These are phyloP conservation scores for Dasyprocta punctata DNA, from an alignment of 2,113 vertebrate genomes.

Conservation along the genomic window DNA sequence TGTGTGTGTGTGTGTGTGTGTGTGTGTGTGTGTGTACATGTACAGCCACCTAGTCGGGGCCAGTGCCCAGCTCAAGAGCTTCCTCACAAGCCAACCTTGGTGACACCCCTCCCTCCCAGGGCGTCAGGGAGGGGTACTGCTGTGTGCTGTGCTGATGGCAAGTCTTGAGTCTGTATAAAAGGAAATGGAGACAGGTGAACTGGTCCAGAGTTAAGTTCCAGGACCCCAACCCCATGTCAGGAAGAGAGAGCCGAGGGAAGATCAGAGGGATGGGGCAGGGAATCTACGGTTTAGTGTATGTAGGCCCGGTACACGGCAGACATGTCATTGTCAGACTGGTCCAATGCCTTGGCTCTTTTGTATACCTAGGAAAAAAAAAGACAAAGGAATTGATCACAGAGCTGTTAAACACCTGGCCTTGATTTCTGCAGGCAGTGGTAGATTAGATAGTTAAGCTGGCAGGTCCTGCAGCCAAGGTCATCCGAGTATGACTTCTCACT, in stretches of 20 bases:
- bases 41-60: slow-evolving; percentile 78
- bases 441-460: neutral
- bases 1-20: slow-evolving; percentile 49
- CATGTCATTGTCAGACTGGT: slow-evolving; percentile 99
- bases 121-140: slow-evolving; percentile 79
- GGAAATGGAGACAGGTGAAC: slow-evolving; percentile 87
- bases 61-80: slow-evolving; percentile 80
- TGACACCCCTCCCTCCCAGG: slow-evolving; percentile 78
- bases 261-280: slow-evolving; percentile 65
- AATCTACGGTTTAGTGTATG: slow-evolving; percentile 92
- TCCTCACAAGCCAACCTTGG: slow-evolving; percentile 72
- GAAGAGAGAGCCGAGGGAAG: slow-evolving; percentile 82
- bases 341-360: slow-evolving; percentile 99
- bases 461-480: neutral
- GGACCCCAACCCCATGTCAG: slow-evolving; percentile 73
- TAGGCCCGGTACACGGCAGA: slow-evolving; percentile 99
- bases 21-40: slow-evolving; percentile 68
- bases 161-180: slow-evolving; percentile 88
- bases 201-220: slow-evolving; percentile 89
- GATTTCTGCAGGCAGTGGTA: neutral
- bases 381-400: neutral
- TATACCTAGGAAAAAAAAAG: slow-evolving; percentile 90
- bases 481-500: neutral
- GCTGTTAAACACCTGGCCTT: neutral
- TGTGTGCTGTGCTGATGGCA: slow-evolving; percentile 83